Evolutionary conservation across 2,888 invertebrate species (phyloP).

Genomic region (Spilosoma lubricipeda): DNA sequence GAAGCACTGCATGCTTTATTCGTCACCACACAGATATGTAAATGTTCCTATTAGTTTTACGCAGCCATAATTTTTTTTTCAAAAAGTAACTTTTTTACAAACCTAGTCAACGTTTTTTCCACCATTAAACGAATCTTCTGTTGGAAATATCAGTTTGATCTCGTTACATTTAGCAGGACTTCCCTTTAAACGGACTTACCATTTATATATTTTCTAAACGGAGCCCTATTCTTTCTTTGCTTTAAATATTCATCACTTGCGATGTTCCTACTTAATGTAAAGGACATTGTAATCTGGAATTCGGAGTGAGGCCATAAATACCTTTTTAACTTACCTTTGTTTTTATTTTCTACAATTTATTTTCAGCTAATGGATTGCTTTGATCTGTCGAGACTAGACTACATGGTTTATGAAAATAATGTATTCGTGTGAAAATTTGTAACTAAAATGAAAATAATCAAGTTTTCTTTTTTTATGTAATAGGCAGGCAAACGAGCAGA

Average conservation of each 20-base stretch:
- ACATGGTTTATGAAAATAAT: background rate
- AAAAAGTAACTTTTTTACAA: background rate
- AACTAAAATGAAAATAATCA: no score
- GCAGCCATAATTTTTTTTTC: no score
- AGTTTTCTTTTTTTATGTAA: no score
- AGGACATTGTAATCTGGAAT: conserved; percentile 66
- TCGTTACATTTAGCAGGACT: conserved; percentile 12
- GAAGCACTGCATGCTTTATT: no score
- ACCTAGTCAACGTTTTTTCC: background rate
- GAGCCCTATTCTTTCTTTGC: conserved; percentile 48
- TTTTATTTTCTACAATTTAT: conserved; percentile 51
- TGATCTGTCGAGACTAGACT: conserved; percentile 9
- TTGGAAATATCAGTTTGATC: conserved; percentile 1
- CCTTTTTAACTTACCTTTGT: conserved; percentile 63
- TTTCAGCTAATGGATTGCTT: conserved; percentile 40
- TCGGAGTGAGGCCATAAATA: conserved; percentile 65
- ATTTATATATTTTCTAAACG: conserved; percentile 29
- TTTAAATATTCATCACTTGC: conserved; percentile 73
- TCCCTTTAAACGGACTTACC: conserved; percentile 17
- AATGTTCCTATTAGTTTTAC: no score
- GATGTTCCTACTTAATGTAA: conserved; percentile 67
- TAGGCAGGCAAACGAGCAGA: no score
- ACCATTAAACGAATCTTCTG: background rate
- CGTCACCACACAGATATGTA: no score
- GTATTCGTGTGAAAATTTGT: background rate